These are phyloP conservation scores for Crocuta crocuta DNA, from an alignment of 2,113 vertebrate species.

Conservation along the genomic window DNA sequence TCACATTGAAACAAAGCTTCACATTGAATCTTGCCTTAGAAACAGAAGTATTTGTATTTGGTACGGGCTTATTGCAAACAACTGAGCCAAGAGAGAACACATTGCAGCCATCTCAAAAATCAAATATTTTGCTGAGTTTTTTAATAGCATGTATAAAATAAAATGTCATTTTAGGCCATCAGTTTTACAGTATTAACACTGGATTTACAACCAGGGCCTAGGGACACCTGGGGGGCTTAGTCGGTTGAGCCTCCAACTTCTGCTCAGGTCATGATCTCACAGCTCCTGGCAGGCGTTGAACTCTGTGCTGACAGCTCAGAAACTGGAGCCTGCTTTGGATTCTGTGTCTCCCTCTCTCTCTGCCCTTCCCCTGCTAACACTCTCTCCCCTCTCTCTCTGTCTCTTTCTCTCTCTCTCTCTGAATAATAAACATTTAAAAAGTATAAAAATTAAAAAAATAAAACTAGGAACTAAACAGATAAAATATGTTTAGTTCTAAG, in stretches of 20 bases:
- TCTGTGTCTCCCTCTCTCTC: too few relatives aligned
- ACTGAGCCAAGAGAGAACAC: neutral
- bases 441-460: neutral
- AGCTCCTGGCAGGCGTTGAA: too few relatives aligned
- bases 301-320: too few relatives aligned
- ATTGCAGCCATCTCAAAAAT: neutral
- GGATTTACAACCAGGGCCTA: neutral
- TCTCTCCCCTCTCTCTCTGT: too few relatives aligned
- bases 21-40: neutral
- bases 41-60: constrained; percentile 31
- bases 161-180: neutral
- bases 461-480: neutral
- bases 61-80: neutral
- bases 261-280: too few relatives aligned
- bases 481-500: neutral
- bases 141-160: neutral
- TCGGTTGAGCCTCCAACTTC: too few relatives aligned
- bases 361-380: too few relatives aligned
- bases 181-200: neutral
- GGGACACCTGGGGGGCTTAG: too few relatives aligned
- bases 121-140: neutral
- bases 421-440: too few relatives aligned
- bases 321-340: too few relatives aligned
- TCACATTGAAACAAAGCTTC: neutral
- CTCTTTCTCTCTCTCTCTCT: too few relatives aligned